phyloP scores from a whole-genome alignment of 2,797 vertebrate genomes.

The Helicolenus hilgendorfi region DNA sequence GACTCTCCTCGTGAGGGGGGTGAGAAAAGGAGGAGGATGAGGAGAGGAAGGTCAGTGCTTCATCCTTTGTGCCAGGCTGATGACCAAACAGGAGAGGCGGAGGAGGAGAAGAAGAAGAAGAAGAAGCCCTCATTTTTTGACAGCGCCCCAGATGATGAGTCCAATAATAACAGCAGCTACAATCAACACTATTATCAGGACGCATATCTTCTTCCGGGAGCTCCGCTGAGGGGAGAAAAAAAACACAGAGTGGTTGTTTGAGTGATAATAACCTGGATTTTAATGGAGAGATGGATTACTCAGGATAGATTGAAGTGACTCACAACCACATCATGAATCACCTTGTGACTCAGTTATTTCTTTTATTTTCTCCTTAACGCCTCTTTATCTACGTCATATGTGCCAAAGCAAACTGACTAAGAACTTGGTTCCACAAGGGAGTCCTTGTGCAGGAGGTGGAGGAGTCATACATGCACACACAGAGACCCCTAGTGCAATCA shows the following conservation, averaged over 20 bases:
- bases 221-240: constrained; percentile 87
- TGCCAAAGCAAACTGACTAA: constrained; percentile 12
- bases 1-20: background rate
- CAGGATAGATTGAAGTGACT: constrained; percentile 5
- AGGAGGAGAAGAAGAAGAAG: background rate
- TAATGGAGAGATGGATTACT: background rate
- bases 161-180: constrained; percentile 85
- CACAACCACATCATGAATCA: background rate
- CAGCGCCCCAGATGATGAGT: constrained; percentile 87
- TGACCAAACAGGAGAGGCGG: background rate
- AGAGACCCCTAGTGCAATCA: background rate
- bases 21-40: background rate
- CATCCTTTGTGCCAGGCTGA: constrained; percentile 11
- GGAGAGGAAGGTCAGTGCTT: background rate
- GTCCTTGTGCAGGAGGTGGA: background rate
- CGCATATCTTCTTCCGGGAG: constrained; percentile 96
- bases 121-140: constrained; percentile 44
- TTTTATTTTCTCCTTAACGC: background rate
- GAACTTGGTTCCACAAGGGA: background rate
- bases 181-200: constrained; percentile 90
- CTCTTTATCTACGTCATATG: background rate
- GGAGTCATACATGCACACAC: background rate
- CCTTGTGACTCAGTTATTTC: background rate
- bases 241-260: background rate
- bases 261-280: background rate